phyloP scores from a whole-genome alignment of 2,888 invertebrate genomes.

The Drosophila putrida region DNA sequence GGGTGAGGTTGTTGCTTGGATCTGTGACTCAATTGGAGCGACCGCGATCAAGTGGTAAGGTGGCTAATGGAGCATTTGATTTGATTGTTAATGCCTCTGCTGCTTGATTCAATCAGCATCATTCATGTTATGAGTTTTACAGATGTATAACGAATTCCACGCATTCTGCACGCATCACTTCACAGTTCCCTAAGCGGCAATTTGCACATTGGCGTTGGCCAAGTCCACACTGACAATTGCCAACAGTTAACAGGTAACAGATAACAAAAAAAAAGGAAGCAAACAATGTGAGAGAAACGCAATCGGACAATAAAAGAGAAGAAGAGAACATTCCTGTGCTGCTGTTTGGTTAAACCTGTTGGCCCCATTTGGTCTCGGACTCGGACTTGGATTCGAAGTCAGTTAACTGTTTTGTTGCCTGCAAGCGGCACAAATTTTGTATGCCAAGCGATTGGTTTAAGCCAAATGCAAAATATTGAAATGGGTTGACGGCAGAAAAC shows the following conservation, averaged over 20 bases:
- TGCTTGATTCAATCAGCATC: conserved; percentile 19
- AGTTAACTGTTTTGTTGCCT: conserved; percentile 72
- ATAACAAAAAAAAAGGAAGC: conserved; percentile 11
- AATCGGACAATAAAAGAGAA: conserved; percentile 17
- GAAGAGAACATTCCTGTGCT: conserved; percentile 44
- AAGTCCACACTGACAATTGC: conserved; percentile 23
- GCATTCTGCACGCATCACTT: conserved; percentile 31
- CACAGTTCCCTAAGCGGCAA: conserved; percentile 23
- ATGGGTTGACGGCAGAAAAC: conserved; percentile 54
- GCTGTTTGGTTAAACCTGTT: conserved; percentile 64
- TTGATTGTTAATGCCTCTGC: conserved; percentile 5
- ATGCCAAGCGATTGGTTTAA: conserved; percentile 57
- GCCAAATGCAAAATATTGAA: conserved; percentile 68
- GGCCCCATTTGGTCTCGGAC: conserved; percentile 60
- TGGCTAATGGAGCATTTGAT: conserved; percentile 42
- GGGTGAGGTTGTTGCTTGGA: conserved; percentile 45
- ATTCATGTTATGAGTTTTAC: conserved; percentile 4
- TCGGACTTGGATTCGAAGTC: conserved; percentile 49
- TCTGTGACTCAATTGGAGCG: conserved; percentile 32
- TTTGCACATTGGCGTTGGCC: conserved; percentile 24
- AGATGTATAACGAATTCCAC: conserved; percentile 31
- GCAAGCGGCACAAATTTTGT: conserved; percentile 56
- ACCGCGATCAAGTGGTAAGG: conserved; percentile 12
- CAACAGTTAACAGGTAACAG: conserved; percentile 14
- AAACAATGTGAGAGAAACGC: conserved; percentile 21